Evolutionary conservation across 2,797 vertebrate genomes (phyloP).

Genomic region (Lindbergichthys nudifrons): DNA sequence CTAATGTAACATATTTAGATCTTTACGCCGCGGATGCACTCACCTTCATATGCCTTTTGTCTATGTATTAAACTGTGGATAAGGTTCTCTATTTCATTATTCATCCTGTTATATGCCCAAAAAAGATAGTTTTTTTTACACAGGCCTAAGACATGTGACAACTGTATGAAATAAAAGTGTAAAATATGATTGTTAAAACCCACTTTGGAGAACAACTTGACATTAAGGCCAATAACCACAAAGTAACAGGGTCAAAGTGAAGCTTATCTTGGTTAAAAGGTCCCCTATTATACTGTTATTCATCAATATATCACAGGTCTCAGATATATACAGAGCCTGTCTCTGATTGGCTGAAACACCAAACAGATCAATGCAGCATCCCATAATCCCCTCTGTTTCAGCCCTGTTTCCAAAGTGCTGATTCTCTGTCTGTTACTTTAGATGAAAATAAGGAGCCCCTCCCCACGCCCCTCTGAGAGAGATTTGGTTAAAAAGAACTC

Average conservation of each 20-base stretch:
- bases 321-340: too few species aligned
- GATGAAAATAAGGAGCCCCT: too few species aligned
- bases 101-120: conserved; percentile 3
- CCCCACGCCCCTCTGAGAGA: too few species aligned
- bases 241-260: conserved; percentile 60
- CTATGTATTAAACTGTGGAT: conserved; percentile 21
- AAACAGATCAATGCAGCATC: too few species aligned
- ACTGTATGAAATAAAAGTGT: conserved; percentile 15
- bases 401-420: too few species aligned
- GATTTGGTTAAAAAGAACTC: too few species aligned
- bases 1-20: conserved; percentile 50
- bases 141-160: background rate
- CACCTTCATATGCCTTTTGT: conserved; percentile 36
- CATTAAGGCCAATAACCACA: conserved; percentile 56
- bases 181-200: conserved; percentile 31
- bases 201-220: conserved; percentile 53
- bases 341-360: too few species aligned
- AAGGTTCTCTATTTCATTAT: conserved; percentile 7
- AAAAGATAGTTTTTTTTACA: background rate
- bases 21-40: conserved; percentile 4
- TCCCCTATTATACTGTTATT: too few species aligned
- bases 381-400: too few species aligned
- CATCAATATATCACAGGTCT: too few species aligned
- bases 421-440: too few species aligned
- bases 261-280: background rate